These are phyloP conservation scores for Adelognathus sp. DNA, from an alignment of 2,888 invertebrate species.

Conservation along the genomic window DNA sequence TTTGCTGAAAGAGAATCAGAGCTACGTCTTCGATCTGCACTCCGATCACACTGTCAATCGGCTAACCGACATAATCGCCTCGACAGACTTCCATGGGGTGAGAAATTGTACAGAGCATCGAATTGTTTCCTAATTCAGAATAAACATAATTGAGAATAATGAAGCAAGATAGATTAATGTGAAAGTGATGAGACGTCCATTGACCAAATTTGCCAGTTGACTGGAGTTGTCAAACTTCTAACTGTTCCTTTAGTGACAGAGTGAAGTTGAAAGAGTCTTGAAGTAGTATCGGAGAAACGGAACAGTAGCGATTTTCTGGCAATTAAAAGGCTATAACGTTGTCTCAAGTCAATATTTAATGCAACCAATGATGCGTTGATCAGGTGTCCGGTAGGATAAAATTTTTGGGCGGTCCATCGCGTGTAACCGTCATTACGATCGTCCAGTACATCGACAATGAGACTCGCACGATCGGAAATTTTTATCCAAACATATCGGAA, in stretches of 20 bases:
- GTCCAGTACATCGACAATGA: conserved; percentile 84
- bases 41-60: conserved; percentile 83
- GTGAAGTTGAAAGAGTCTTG: no score
- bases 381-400: conserved; percentile 86
- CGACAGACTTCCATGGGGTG: conserved; percentile 88
- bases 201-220: no score
- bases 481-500: conserved; percentile 83
- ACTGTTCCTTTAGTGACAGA: no score
- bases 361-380: background rate
- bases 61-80: conserved; percentile 85
- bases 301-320: no score
- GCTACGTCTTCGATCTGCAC: conserved; percentile 83
- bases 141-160: no score
- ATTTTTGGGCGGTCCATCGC: conserved; percentile 87
- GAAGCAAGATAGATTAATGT: no score
- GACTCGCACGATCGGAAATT: conserved; percentile 83
- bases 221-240: no score
- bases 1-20: conserved; percentile 85
- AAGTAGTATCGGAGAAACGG: no score
- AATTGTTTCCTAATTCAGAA: no score
- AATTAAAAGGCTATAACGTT: background rate
- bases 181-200: no score
- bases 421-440: conserved; percentile 85
- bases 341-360: background rate
- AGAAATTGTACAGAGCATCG: conserved; percentile 11